A percentile compares a stretch with the other conserved stretches of the same genome.
These are phyloP conservation scores for Lichenostomus cassidix DNA, from an alignment of 2,113 vertebrate species.

Conservation along the genomic window DNA sequence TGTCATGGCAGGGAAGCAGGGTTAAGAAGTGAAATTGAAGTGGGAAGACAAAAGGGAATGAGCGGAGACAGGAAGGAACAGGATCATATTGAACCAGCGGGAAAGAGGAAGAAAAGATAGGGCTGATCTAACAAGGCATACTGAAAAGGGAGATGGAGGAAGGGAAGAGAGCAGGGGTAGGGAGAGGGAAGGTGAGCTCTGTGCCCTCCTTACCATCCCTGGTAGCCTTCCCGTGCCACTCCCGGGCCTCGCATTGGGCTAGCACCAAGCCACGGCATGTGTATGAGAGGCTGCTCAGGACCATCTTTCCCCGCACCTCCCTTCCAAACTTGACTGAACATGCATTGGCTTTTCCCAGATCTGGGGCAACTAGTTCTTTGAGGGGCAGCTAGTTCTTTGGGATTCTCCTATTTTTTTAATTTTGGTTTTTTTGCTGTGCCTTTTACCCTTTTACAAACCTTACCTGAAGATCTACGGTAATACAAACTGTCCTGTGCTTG, in stretches of 20 bases:
- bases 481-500: neutral
- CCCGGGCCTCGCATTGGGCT: neutral
- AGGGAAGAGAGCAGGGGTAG: neutral
- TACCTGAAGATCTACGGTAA: accelerated
- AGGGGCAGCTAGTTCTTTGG: neutral
- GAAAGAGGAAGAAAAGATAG: neutral
- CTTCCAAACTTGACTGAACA: neutral
- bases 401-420: neutral
- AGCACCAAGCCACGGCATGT: neutral
- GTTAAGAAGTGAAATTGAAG: neutral
- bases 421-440: neutral
- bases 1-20: neutral
- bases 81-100: neutral
- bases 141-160: neutral
- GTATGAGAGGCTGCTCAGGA: neutral
- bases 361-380: too few relatives aligned
- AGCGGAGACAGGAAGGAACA: neutral
- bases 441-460: neutral
- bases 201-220: neutral
- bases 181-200: neutral
- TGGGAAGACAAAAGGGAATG: neutral
- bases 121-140: neutral
- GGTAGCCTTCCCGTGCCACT: neutral
- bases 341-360: neutral
- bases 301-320: neutral